Conservation (phyloP, 2,797 vertebrate species). For the Pteronotus mesoamericanus region DNA sequence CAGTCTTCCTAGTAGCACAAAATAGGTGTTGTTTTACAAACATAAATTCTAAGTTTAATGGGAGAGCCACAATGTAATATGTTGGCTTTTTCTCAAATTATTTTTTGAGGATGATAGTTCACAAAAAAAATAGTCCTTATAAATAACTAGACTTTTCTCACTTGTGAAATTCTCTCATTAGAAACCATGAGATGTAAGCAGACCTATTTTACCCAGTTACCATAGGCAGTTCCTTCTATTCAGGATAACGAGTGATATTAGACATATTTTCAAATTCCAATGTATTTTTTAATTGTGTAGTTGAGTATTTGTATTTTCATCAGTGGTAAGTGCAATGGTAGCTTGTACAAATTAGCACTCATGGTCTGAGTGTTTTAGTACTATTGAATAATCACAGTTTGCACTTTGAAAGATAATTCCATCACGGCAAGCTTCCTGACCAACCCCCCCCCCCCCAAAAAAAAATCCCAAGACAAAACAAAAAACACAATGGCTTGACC, state of each 20-base stretch:
- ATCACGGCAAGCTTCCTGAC: constrained; percentile 57
- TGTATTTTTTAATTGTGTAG: constrained; percentile 16
- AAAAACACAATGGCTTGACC: constrained; percentile 37
- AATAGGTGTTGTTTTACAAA: neutral
- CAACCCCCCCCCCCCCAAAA: too few species aligned
- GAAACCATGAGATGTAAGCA: neutral
- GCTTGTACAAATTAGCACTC: constrained; percentile 55
- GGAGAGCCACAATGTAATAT: neutral
- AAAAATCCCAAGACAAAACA: neutral
- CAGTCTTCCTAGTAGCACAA: neutral
- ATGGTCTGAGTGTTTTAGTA: constrained; percentile 33
- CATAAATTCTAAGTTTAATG: neutral
- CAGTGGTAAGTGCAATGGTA: constrained; percentile 30
- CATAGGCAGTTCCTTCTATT: constrained; percentile 3
- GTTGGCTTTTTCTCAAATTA: neutral
- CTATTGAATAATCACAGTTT: constrained; percentile 56
- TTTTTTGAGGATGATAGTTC: neutral
- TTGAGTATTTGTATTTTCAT: constrained; percentile 63
- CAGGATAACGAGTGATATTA: neutral
- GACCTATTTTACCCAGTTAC: neutral
- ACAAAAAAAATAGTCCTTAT: neutral
- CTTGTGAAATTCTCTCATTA: neutral
- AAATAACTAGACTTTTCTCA: neutral
- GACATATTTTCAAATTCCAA: constrained; percentile 46
- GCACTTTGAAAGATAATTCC: constrained; percentile 60